phyloP scores from a whole-genome alignment of 2,113 vertebrate species.

The Globicephala melas region DNA sequence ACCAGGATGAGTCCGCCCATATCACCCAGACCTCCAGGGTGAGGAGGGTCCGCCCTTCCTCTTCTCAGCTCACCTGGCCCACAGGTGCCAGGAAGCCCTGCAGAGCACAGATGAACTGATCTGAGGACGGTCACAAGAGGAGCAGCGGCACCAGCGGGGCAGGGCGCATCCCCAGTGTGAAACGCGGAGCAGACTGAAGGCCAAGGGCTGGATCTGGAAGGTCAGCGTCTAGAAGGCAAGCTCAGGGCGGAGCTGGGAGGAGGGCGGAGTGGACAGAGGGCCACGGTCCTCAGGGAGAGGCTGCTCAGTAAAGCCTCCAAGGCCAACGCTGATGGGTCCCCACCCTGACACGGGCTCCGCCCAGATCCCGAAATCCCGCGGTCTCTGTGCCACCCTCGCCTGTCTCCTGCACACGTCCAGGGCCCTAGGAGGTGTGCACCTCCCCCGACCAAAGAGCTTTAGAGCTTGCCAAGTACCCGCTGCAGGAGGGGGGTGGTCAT shows the following conservation, averaged over 20 bases:
- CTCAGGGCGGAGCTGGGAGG: rapidly evolving
- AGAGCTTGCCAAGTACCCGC: rapidly evolving
- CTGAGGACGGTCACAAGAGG: background rate
- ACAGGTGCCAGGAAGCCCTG: rapidly evolving
- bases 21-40: rapidly evolving
- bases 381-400: background rate
- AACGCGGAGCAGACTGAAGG: background rate
- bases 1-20: rapidly evolving
- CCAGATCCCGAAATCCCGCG: rapidly evolving
- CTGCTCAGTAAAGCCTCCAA: too few species aligned
- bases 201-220: too few species aligned
- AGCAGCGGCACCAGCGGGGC: rapidly evolving
- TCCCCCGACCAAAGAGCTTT: background rate
- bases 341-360: background rate
- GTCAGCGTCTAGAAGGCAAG: too few species aligned
- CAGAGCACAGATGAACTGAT: background rate
- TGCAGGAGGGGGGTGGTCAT: rapidly evolving
- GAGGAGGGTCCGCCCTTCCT: background rate
- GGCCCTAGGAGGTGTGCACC: rapidly evolving
- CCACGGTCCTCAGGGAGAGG: rapidly evolving
- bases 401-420: background rate
- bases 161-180: rapidly evolving
- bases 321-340: rapidly evolving
- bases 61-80: background rate
- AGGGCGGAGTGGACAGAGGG: rapidly evolving